phyloP scores from a whole-genome alignment of 2,888 invertebrate genomes.

The Ellobium chinense region DNA sequence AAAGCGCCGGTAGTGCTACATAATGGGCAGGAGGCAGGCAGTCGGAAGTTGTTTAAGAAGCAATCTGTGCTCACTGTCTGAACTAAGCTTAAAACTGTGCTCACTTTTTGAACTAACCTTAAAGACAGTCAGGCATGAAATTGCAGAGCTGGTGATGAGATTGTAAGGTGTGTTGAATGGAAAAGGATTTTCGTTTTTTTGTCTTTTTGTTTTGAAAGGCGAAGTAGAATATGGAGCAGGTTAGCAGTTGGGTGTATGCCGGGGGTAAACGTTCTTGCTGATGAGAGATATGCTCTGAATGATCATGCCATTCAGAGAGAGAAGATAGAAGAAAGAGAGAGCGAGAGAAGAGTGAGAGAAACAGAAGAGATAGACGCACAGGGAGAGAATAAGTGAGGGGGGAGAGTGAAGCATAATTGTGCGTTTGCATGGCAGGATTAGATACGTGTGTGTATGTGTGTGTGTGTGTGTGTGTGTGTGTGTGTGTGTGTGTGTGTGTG shows the following conservation, averaged over 20 bases:
- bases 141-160: background rate
- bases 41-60: background rate
- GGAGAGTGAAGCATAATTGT: too few relatives aligned
- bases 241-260: too few relatives aligned
- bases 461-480: too few relatives aligned
- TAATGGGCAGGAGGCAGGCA: background rate
- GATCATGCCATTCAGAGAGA: background rate
- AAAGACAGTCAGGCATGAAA: background rate
- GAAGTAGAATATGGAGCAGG: background rate
- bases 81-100: background rate
- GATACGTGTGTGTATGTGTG: too few relatives aligned
- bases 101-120: background rate
- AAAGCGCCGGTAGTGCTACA: background rate
- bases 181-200: too few relatives aligned
- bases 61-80: background rate
- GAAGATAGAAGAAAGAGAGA: background rate
- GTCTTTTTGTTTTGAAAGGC: background rate
- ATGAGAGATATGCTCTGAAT: background rate
- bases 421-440: too few relatives aligned
- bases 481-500: too few relatives aligned
- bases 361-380: too few relatives aligned
- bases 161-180: background rate
- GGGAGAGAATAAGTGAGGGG: too few relatives aligned
- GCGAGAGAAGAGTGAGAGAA: background rate
- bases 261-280: too few relatives aligned